Evolutionary conservation across 2,113 vertebrate species (phyloP).

Genomic region (Cyprinodon variegatus): DNA sequence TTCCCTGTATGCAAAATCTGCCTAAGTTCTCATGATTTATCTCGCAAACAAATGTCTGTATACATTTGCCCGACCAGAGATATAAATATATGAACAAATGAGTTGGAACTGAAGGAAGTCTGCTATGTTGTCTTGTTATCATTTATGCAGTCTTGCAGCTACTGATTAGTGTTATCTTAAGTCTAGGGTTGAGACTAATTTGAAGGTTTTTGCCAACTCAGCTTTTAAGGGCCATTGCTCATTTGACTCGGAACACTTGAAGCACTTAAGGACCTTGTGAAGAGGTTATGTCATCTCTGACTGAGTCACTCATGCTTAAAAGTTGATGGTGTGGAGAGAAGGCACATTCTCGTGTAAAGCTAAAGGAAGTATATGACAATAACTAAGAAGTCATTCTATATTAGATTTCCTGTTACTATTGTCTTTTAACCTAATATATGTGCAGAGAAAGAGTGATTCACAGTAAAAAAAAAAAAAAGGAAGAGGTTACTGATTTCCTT

Average conservation of each 20-base stretch:
- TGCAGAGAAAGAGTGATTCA: constrained; percentile 19
- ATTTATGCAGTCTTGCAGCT: constrained; percentile 12
- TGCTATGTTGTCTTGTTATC: constrained; percentile 25
- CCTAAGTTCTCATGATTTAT: constrained; percentile 51
- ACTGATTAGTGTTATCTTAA: constrained; percentile 41
- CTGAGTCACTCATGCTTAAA: constrained; percentile 23
- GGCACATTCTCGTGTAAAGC: background rate
- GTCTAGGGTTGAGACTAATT: constrained; percentile 36
- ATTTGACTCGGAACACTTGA: constrained; percentile 17
- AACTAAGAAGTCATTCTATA: constrained; percentile 3
- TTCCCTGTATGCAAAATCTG: constrained; percentile 43
- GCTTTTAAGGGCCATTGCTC: constrained; percentile 32
- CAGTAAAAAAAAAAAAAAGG: constrained; percentile 9
- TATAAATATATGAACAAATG: constrained; percentile 44
- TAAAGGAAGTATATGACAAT: constrained; percentile 21
- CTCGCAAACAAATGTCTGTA: constrained; percentile 23
- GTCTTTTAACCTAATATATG: constrained; percentile 23
- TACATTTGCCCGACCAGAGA: constrained; percentile 23
- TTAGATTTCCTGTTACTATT: constrained; percentile 23
- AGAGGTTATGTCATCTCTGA: constrained; percentile 45
- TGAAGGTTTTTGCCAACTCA: constrained; percentile 33
- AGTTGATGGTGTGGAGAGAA: constrained; percentile 1
- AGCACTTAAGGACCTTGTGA: constrained; percentile 37
- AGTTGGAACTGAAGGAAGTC: constrained; percentile 5
- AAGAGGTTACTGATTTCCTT: constrained; percentile 22